Conservation (phyloP, 1,140 invertebrate genomes). For the Lithobius niger region DNA sequence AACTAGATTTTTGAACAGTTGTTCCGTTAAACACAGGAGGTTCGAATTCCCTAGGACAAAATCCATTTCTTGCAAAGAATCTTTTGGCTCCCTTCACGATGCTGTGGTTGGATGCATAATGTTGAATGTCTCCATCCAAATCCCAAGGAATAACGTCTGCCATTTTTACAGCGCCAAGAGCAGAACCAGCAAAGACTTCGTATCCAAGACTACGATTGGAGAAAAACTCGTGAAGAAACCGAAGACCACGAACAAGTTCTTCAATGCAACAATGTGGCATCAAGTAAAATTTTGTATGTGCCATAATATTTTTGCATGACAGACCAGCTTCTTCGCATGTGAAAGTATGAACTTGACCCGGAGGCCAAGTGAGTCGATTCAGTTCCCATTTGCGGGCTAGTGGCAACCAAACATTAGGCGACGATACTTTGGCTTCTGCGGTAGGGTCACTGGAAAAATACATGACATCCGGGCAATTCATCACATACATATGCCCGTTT, state of each 20-base stretch:
- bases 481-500: too few relatives aligned
- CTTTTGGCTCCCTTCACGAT: conserved; percentile 12
- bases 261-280: conserved; percentile 19
- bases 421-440: too few relatives aligned
- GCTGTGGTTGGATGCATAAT: too few relatives aligned
- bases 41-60: too few relatives aligned
- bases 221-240: conserved; percentile 9
- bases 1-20: conserved; percentile 14
- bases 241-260: conserved; percentile 12
- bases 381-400: conserved; percentile 18
- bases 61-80: conserved; percentile 13
- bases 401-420: too few relatives aligned
- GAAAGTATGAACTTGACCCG: background rate
- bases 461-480: too few relatives aligned
- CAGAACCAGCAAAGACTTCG: conserved; percentile 23
- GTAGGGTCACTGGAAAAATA: too few relatives aligned
- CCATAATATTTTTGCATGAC: background rate
- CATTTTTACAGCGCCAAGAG: conserved; percentile 26
- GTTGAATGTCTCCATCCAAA: conserved; percentile 22
- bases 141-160: conserved; percentile 24
- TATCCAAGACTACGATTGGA: conserved; percentile 15
- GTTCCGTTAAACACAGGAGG: conserved; percentile 10
- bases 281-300: background rate
- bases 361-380: background rate
- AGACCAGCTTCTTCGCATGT: background rate